Percentiles rank a stretch among this genome's conserved stretches.
These are phyloP conservation scores for Panorpa germanica DNA, from an alignment of 2,888 invertebrate genomes.

Conservation along the genomic window DNA sequence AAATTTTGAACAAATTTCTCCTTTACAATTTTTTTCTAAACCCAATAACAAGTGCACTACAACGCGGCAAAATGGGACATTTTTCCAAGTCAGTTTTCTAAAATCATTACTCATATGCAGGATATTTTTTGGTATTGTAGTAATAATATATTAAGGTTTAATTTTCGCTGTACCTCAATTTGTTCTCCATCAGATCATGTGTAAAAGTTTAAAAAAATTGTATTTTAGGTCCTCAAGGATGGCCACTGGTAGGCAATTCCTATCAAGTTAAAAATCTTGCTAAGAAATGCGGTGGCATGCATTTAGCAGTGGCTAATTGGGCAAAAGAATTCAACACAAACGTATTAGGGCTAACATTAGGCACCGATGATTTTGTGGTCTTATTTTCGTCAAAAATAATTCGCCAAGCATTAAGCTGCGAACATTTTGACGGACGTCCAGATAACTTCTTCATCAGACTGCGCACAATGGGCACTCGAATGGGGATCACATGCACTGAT, in stretches of 20 bases:
- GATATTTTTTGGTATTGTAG: too few species aligned
- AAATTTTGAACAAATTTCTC: too few species aligned
- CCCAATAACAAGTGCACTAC: too few species aligned
- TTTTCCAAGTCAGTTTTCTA: too few species aligned
- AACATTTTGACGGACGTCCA: slow-evolving; percentile 44
- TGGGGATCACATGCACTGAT: slow-evolving; percentile 35
- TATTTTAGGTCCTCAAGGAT: slow-evolving; percentile 20
- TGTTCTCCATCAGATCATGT: too few species aligned
- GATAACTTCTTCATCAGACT: slow-evolving; percentile 41
- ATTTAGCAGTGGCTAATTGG: slow-evolving; percentile 28
- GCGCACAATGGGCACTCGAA: slow-evolving; percentile 37
- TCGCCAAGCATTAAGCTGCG: slow-evolving; percentile 29
- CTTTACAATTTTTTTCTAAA: too few species aligned
- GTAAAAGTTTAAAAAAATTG: too few species aligned
- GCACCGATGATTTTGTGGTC: slow-evolving; percentile 29
- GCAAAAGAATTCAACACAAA: slow-evolving; percentile 27
- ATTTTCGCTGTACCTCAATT: too few species aligned
- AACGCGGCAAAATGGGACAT: too few species aligned
- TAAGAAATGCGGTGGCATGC: slow-evolving; percentile 26
- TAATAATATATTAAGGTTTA: too few species aligned
- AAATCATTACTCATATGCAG: too few species aligned
- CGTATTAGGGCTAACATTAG: slow-evolving; percentile 35
- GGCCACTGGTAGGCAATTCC: slow-evolving; percentile 22
- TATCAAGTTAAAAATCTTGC: slow-evolving; percentile 19
- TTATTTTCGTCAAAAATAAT: slow-evolving; percentile 31